These are phyloP conservation scores for Lepidochitona cinerea DNA, from an alignment of 2,888 invertebrate genomes.

Conservation along the genomic window DNA sequence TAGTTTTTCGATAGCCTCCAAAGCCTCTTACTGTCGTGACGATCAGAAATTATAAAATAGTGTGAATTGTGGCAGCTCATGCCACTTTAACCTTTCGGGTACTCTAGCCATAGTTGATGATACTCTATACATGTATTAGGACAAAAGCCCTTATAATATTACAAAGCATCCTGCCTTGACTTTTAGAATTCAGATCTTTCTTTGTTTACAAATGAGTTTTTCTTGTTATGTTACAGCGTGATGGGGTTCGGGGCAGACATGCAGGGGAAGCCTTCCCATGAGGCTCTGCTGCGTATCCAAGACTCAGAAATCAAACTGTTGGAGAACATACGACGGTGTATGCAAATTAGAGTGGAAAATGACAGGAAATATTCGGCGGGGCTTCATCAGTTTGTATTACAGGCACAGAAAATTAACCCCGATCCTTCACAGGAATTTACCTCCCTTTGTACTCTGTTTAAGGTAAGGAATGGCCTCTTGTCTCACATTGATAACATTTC, in stretches of 20 bases:
- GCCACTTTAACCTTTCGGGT: too few relatives aligned
- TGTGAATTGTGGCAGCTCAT: too few relatives aligned
- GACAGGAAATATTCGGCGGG: constrained; percentile 92
- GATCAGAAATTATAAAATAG: too few relatives aligned
- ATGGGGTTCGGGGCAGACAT: constrained; percentile 86
- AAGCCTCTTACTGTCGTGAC: too few relatives aligned
- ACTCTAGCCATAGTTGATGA: too few relatives aligned
- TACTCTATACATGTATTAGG: too few relatives aligned
- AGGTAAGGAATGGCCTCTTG: constrained; percentile 56
- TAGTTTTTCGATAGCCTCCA: too few relatives aligned
- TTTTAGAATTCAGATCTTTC: too few relatives aligned
- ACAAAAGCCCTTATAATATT: too few relatives aligned
- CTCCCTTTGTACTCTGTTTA: constrained; percentile 51
- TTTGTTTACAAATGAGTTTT: too few relatives aligned
- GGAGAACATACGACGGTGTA: constrained; percentile 91
- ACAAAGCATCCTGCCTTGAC: too few relatives aligned
- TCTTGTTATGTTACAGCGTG: constrained; percentile 15
- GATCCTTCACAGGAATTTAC: constrained; percentile 52
- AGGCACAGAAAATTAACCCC: constrained; percentile 61
- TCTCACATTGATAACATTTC: too few relatives aligned
- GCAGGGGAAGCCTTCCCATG: constrained; percentile 91
- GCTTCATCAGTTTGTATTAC: constrained; percentile 72
- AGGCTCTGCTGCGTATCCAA: constrained; percentile 89
- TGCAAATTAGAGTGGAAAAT: constrained; percentile 89
- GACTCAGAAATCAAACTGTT: constrained; percentile 93